Evolutionary conservation across 1,140 invertebrate genomes (phyloP).

Genomic region (Chlorops oryzae): DNA sequence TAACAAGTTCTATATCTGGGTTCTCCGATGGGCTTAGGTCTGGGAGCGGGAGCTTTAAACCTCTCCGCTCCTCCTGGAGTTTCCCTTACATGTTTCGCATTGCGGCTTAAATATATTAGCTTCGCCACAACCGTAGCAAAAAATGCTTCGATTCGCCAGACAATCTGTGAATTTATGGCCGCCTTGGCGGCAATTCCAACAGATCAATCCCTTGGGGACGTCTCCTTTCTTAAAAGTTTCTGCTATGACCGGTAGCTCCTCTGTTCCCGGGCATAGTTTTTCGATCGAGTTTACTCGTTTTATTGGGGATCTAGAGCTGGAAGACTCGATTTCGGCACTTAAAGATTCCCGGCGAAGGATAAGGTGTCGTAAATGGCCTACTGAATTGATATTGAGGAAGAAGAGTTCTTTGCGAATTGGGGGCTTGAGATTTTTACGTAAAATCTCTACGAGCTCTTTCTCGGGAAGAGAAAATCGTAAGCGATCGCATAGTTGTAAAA

Average conservation of each 20-base stretch:
- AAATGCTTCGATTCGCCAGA: conserved; percentile 5
- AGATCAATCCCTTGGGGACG: no score
- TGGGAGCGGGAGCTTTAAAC: not conserved
- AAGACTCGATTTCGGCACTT: no score
- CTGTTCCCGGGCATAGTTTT: no score
- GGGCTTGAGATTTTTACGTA: not conserved
- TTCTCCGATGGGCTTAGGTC: not conserved
- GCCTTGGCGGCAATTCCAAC: conserved; percentile 12
- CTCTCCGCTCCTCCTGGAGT: not conserved
- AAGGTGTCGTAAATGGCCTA: no score
- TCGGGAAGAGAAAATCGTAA: not conserved
- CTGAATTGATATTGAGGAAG: conserved; percentile 2
- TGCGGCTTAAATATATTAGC: conserved; percentile 4
- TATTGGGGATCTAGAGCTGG: no score
- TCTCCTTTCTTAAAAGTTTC: no score
- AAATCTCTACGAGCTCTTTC: not conserved
- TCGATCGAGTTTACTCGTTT: no score
- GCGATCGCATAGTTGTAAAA: not conserved
- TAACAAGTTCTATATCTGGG: not conserved
- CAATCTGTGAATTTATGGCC: conserved; percentile 14
- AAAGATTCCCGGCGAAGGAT: no score
- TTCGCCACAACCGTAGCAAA: conserved; percentile 14
- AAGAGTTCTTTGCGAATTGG: not conserved
- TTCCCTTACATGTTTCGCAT: conserved; percentile 4
- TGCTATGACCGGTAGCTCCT: no score